Base-by-base conservation (phyloP, 2,888 invertebrate genomes). In the Drosophila leonis region DNA sequence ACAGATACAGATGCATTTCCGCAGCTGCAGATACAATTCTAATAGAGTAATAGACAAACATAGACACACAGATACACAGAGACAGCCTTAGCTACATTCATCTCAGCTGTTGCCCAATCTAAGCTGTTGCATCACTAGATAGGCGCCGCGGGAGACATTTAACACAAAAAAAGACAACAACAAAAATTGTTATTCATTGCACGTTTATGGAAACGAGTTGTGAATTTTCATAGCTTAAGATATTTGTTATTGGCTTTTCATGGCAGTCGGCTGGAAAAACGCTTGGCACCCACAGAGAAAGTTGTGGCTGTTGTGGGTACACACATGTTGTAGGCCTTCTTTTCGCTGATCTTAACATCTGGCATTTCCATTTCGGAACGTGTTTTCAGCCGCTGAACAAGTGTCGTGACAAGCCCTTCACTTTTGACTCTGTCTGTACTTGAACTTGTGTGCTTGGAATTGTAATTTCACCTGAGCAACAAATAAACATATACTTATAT, bases 381-480 rank as follows among this genome's bases (percentile, higher is more conserved):
- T 78, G 77, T 78, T 71, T 71, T 71, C 71, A 56, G 52, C 65
- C 62, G 62, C 42, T 68, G 57, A 52, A 72, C 75, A 72, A 67
- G 60, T 77, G 63, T 78, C 77, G 75, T 78, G 69, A 66, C 88
- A 76, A 84, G 83, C 84, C 84, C 84, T 84, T 84, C 88, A 78
- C 83, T 76, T 87, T 82, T 44, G 61, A 33, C 49, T 31, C 54
- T 29, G 62, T 49, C 46, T 67, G 46, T 66, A 72, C 75, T 74
- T 74, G 78, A 71, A 69, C 74, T 68, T 65, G 44, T 70, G 80
- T 82, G 83, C 69, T 67, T 69, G 49, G 88, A 75, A 88, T 88
- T 60, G 65, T 76, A 88, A 84, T 78, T 85, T 88, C 86, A 65
- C 74, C 63, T 68, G 77, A 15, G 59, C 42, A 48, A 46, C 55